Evolutionary conservation across 2,797 vertebrate species (phyloP).

Genomic region (Phylloscopus collybita): DNA sequence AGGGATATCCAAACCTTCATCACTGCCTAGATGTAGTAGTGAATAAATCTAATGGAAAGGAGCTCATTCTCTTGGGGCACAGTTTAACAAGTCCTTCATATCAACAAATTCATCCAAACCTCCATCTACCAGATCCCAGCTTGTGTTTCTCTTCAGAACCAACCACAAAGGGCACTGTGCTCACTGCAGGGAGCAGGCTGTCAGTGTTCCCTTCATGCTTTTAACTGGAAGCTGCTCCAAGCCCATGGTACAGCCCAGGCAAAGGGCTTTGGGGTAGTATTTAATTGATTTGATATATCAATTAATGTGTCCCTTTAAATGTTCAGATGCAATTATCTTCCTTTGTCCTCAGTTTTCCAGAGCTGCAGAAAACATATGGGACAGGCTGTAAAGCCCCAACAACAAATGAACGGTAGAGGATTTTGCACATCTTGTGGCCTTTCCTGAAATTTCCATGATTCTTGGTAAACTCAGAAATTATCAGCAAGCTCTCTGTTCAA

Average conservation of each 20-base stretch:
- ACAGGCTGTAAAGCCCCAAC: background rate
- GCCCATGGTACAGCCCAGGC: background rate
- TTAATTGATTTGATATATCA: background rate
- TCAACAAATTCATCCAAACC: fast-evolving
- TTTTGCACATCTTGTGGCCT: background rate
- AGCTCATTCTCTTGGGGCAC: background rate
- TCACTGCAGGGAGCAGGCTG: fast-evolving
- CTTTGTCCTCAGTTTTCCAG: background rate
- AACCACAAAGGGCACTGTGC: fast-evolving
- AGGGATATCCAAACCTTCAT: background rate
- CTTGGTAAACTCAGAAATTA: background rate
- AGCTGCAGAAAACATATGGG: background rate
- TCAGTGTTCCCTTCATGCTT: background rate
- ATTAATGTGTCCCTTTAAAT: background rate
- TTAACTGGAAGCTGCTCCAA: background rate
- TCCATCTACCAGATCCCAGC: background rate
- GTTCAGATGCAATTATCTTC: background rate
- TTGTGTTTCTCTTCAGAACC: background rate
- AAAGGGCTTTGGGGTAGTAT: background rate
- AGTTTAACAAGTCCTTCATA: background rate
- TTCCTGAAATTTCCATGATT: background rate
- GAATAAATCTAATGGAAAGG: background rate
- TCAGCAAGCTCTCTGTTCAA: background rate
- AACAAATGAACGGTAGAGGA: background rate
- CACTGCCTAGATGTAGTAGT: background rate